phyloP scores from a whole-genome alignment of 2,113 vertebrate species.

The Entomyzon cyanotis region DNA sequence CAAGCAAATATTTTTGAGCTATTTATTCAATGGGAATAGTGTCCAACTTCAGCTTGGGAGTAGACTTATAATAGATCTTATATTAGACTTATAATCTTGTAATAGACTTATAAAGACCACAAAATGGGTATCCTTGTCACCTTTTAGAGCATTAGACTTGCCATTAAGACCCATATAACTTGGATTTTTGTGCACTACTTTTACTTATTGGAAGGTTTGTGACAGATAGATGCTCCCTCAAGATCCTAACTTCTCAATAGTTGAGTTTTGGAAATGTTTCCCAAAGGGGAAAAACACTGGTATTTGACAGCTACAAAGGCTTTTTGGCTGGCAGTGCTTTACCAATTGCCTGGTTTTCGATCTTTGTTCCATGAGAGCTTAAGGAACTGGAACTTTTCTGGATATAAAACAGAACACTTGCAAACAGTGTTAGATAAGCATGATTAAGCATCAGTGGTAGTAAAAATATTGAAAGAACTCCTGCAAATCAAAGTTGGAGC shows the following conservation, averaged over 20 bases:
- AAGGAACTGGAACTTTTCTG: not conserved
- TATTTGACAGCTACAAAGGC: not conserved
- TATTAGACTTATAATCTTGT: not conserved
- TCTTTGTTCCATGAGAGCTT: not conserved
- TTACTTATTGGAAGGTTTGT: not conserved
- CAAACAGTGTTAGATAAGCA: not conserved
- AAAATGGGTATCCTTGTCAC: not conserved
- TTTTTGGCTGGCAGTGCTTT: not conserved
- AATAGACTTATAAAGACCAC: not conserved
- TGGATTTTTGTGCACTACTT: not conserved
- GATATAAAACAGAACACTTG: too few relatives aligned
- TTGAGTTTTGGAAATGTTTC: not conserved
- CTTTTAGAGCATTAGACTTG: not conserved
- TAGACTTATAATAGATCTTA: not conserved
- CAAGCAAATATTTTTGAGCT: not conserved
- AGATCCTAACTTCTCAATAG: not conserved
- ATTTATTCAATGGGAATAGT: not conserved
- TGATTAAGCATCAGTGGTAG: not conserved
- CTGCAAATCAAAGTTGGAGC: not conserved
- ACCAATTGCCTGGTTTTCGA: not conserved
- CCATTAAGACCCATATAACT: accelerated
- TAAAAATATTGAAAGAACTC: not conserved
- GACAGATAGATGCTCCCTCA: not conserved
- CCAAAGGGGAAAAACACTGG: not conserved
- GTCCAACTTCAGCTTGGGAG: not conserved